Evolutionary conservation across 1,140 invertebrate genomes (phyloP).

Genomic region (Tetramorium alpestre): DNA sequence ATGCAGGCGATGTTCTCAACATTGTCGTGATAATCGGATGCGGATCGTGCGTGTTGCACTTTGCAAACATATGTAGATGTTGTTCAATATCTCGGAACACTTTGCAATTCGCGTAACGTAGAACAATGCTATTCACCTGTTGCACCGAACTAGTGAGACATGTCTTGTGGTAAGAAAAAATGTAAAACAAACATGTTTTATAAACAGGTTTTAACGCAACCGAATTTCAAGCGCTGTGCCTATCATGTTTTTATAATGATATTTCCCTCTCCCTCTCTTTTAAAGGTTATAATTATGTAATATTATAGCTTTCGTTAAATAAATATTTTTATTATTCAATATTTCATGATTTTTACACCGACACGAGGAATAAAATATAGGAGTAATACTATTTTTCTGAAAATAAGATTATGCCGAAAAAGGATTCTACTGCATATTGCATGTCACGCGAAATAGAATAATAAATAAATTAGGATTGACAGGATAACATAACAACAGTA

Average conservation of each 20-base stretch:
- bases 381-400: background rate
- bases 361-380: background rate
- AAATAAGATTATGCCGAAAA: background rate
- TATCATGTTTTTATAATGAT: background rate
- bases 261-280: background rate
- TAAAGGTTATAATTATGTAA: too few relatives aligned
- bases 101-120: slow-evolving; percentile 55
- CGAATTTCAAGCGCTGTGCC: background rate
- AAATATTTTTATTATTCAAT: slow-evolving; percentile 2
- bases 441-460: slow-evolving; percentile 8
- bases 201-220: background rate
- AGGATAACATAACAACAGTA: background rate
- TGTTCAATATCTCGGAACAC: slow-evolving; percentile 28
- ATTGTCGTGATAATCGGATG: slow-evolving; percentile 42
- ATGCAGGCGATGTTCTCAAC: slow-evolving; percentile 21
- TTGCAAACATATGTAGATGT: slow-evolving; percentile 40
- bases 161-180: slow-evolving; percentile 32
- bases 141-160: slow-evolving; percentile 23
- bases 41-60: slow-evolving; percentile 11
- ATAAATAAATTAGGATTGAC: slow-evolving; percentile 5
- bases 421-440: background rate
- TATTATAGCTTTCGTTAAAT: background rate
- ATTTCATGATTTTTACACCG: background rate
- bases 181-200: slow-evolving; percentile 5
- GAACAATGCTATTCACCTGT: slow-evolving; percentile 55